Evolutionary conservation across 2,797 vertebrate species (phyloP), one percentile per base, ranked within the genome.

Genomic region (Prionace glauca): DNA sequence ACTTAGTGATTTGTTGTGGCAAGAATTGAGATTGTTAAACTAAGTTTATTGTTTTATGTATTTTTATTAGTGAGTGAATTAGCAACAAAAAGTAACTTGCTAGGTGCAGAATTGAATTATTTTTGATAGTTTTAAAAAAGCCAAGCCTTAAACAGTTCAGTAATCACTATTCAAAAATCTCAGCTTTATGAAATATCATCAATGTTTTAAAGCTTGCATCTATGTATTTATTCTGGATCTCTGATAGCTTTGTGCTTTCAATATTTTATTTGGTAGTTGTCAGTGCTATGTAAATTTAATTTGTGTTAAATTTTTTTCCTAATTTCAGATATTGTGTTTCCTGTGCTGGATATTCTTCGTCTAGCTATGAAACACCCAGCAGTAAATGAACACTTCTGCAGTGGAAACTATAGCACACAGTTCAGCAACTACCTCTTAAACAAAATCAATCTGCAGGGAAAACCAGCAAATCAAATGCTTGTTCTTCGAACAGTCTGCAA

Each of bases 401-500:
- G 97, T 91, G 99, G 99, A 96, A 98, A 98, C 71, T 98, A 99
- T 96, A 98, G 98, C 0, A 96, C 97, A 96, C 98, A 98, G 96
- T 98, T 99, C 97, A 99, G 98, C 97, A 98, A 98, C 97, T 98
- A 99, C 97, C 98, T 99, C 96, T 97, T 99, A 96, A 98, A 97
- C 97, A 98, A 99, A 96, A 98, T 99, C 98, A 98, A 97, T 96
- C 98, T 98, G 0, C 97, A 98, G 96, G 98, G 98, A 95, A 99
- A 98, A 95, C 98, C 98, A 90, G 99, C 99, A 97, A 99, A 99
- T 97, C 99, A 99, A 97, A 98, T 99, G 97, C 97, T 99, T 97
- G 98, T 98, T 10, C 98, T 99, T 96, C 98, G 99, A 98, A 98
- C 98, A 97, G 98, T 99, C 96, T 99, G 99, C 97, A 99, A 99